These are phyloP conservation scores for Erebia aethiops DNA, from an alignment of 2,888 invertebrate species.

Conservation along the genomic window DNA sequence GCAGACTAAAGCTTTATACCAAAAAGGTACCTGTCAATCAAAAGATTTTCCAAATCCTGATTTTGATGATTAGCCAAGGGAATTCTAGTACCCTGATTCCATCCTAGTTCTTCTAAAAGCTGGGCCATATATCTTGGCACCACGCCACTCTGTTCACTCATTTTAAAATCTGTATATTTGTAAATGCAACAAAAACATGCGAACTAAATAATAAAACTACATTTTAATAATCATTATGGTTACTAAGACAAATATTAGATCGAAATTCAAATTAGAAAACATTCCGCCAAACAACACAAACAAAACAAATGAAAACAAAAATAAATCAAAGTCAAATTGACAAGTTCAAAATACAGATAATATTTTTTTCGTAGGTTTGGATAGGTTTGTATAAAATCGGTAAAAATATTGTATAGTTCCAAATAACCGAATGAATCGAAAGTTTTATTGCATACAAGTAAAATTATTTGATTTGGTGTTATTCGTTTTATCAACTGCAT, in stretches of 20 bases:
- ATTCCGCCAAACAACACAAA: conserved; percentile 13
- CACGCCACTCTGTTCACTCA: conserved; percentile 53
- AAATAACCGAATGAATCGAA: conserved; percentile 7
- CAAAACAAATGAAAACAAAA: conserved; percentile 1
- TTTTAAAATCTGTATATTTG: conserved; percentile 37
- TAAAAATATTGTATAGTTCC: not conserved
- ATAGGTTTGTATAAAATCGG: not conserved
- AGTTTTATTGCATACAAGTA: not conserved
- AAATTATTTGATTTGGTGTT: not conserved
- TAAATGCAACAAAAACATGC: conserved; percentile 28
- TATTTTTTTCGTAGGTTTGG: not conserved
- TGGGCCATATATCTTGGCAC: conserved; percentile 81
- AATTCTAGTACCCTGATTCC: conserved; percentile 89
- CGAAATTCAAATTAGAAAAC: conserved; percentile 23
- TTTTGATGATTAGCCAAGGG: conserved; percentile 92
- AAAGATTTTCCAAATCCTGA: conserved; percentile 62
- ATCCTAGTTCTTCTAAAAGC: conserved; percentile 87
- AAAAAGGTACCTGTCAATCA: conserved; percentile 62
- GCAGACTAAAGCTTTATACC: not conserved
- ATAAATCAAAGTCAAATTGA: not conserved
- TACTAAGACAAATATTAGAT: conserved; percentile 27
- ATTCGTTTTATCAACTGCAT: too few relatives aligned
- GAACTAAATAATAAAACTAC: conserved; percentile 17
- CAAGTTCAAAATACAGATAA: not conserved
- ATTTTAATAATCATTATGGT: not conserved